Evolutionary conservation across 2,797 vertebrate species (phyloP).

Genomic region (Babyrousa celebensis): DNA sequence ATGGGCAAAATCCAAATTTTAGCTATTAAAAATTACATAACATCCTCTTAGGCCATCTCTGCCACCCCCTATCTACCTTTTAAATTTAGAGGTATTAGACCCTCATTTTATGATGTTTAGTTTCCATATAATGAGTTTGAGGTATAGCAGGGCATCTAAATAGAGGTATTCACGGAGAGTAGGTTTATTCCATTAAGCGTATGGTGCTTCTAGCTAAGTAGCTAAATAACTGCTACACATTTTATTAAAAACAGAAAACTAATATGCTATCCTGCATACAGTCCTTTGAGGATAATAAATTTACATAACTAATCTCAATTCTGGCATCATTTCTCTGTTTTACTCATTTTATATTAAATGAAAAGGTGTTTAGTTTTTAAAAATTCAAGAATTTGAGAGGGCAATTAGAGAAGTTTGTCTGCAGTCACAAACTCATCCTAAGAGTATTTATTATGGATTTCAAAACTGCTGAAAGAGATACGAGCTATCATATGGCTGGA

Average conservation of each 20-base stretch:
- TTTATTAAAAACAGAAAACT: constrained; percentile 59
- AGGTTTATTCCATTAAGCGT: constrained; percentile 68
- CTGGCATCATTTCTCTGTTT: constrained; percentile 21
- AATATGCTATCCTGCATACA: background rate
- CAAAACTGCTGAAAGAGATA: constrained; percentile 65
- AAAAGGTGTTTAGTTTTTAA: constrained; percentile 48
- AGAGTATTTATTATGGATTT: constrained; percentile 35
- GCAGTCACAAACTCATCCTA: constrained; percentile 43
- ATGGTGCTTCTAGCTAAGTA: constrained; percentile 45
- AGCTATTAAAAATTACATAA: constrained; percentile 54
- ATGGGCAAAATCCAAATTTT: constrained; percentile 62
- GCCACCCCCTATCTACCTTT: background rate
- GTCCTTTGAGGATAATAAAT: constrained; percentile 57
- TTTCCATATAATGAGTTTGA: constrained; percentile 62
- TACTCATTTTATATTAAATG: constrained; percentile 58
- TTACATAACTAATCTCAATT: constrained; percentile 41
- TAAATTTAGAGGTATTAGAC: constrained; percentile 31
- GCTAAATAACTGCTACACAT: constrained; percentile 1
- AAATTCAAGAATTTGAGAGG: constrained; percentile 29
- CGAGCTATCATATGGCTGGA: constrained; percentile 3
- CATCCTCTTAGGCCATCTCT: constrained; percentile 17
- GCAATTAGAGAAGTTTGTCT: constrained; percentile 44
- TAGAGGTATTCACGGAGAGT: background rate
- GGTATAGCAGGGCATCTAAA: constrained; percentile 39
- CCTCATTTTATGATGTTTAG: constrained; percentile 10